Evolutionary conservation across 2,797 vertebrate species (phyloP), one percentile per base, ranked within the genome.

Genomic region (Spinibarbus caldwelli): DNA sequence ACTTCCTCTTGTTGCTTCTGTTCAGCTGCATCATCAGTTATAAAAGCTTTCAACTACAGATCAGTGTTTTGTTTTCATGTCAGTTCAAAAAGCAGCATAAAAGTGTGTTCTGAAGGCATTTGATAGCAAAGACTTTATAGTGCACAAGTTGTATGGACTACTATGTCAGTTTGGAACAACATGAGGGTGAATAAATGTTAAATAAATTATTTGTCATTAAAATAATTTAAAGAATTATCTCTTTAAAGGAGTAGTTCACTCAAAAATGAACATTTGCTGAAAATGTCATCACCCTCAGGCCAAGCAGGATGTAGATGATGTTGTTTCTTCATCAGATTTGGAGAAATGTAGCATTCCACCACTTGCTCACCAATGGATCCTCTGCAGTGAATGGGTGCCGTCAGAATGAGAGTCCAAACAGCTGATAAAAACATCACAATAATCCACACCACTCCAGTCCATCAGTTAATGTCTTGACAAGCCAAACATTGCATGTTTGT

Each of bases 1-100:
- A 78, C 75, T 59, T 59, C 75, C 52, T 78, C 75, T 59, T 41
- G 52, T 57, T 26, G 23, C 54, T 59, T 21, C 45, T 75, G 72
- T 75, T 75, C 29, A 54, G 75, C 75, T 59, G 75, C 75, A 11
- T 76, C 31, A 54, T 54, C 73, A 57, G 21, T 9, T 66, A 17
- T 19, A 26, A 36, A 19, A 41, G 3, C 52, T 54, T 59, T 19
- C n/a, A 29, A 59, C 72, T 41, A 41, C 31, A 38, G 31, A 38
- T 34, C 10, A 75, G 11, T 12, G 19, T 6, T 34, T 52, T 14
- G 5, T 36, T 54, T 23, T 54, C 6, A 76, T 36, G 19, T 9
- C 49, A 3, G 21, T 75, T 21, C 10, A 36, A 23, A 12, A 62
- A 64, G 14, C 15, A 64, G 14, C 14, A 64, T 31, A 8, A 8